Conservation (phyloP, 2,113 vertebrate genomes). For the Oxygymnocypris stewartii region DNA sequence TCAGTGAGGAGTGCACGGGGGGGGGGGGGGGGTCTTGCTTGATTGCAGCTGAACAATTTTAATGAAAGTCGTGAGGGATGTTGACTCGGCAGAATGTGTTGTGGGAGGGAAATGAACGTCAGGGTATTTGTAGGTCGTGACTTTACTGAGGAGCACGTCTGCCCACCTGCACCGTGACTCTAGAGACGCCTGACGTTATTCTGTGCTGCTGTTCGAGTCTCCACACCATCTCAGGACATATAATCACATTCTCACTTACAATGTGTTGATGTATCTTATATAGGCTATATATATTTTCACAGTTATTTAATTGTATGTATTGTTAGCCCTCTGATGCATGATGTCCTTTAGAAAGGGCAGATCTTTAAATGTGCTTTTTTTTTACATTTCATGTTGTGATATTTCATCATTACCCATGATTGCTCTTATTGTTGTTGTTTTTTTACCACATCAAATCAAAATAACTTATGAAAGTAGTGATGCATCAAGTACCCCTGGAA, state of each 20-base stretch:
- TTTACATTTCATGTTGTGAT: too few relatives aligned
- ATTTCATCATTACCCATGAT: too few relatives aligned
- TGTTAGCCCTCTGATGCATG: too few relatives aligned
- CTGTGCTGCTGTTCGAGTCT: not conserved
- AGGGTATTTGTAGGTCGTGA: conserved; percentile 51
- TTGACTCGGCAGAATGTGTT: conserved; percentile 54
- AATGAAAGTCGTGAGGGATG: conserved; percentile 45
- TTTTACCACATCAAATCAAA: not conserved
- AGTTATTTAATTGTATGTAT: too few relatives aligned
- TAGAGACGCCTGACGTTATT: not conserved
- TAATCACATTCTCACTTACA: not conserved
- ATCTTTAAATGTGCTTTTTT: too few relatives aligned
- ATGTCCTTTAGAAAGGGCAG: too few relatives aligned
- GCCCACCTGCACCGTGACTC: conserved; percentile 49
- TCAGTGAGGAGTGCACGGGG: not conserved
- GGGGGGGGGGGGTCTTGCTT: conserved; percentile 19
- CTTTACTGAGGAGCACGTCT: conserved; percentile 55
- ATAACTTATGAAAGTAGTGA: not conserved
- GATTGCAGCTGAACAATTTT: conserved; percentile 51
- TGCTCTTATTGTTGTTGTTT: too few relatives aligned
- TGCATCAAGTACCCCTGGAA: not conserved
- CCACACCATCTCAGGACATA: not conserved
- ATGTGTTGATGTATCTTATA: too few relatives aligned
- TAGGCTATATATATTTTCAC: too few relatives aligned
- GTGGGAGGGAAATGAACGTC: conserved; percentile 31